Percentiles rank a stretch among this genome's conserved stretches.
Conservation (phyloP, 2,888 invertebrate species). For the Volucella inflata region DNA sequence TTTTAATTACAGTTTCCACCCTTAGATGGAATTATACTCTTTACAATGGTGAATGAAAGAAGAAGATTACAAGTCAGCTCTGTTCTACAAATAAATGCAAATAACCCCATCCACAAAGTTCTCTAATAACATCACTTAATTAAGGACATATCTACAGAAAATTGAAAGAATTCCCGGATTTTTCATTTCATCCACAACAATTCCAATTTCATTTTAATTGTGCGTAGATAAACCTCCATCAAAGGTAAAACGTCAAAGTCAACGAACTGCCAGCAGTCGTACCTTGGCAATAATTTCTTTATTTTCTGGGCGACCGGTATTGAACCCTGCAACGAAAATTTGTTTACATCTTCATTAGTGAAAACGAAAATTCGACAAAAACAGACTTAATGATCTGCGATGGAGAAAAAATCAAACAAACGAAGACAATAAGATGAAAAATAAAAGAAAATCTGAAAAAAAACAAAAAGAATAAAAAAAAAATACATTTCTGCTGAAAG, state of each 20-base stretch:
- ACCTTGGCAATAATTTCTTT: neutral
- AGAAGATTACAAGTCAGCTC: too few relatives aligned
- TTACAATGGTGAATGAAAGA: too few relatives aligned
- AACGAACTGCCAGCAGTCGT: neutral
- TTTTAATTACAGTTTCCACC: too few relatives aligned
- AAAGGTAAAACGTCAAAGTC: slow-evolving; percentile 8
- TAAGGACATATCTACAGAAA: too few relatives aligned
- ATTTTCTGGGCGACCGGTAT: neutral
- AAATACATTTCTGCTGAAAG: slow-evolving; percentile 20
- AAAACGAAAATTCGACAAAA: slow-evolving; percentile 58
- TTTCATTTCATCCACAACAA: too few relatives aligned
- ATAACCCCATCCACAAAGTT: too few relatives aligned
- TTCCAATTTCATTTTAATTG: slow-evolving; percentile 42
- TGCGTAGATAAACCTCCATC: neutral
- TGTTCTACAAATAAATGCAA: too few relatives aligned
- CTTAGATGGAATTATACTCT: too few relatives aligned
- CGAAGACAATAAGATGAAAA: slow-evolving; percentile 17
- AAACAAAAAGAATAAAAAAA: slow-evolving; percentile 1
- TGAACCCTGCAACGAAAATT: slow-evolving; percentile 26
- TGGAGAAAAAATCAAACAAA: slow-evolving; percentile 28
- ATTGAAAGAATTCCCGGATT: too few relatives aligned
- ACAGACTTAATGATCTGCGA: slow-evolving; percentile 64
- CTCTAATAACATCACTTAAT: too few relatives aligned
- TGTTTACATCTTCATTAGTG: slow-evolving; percentile 65
- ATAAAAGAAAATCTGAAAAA: neutral